phyloP scores from a whole-genome alignment of 2,113 vertebrate species.

The Ophiodon elongatus region DNA sequence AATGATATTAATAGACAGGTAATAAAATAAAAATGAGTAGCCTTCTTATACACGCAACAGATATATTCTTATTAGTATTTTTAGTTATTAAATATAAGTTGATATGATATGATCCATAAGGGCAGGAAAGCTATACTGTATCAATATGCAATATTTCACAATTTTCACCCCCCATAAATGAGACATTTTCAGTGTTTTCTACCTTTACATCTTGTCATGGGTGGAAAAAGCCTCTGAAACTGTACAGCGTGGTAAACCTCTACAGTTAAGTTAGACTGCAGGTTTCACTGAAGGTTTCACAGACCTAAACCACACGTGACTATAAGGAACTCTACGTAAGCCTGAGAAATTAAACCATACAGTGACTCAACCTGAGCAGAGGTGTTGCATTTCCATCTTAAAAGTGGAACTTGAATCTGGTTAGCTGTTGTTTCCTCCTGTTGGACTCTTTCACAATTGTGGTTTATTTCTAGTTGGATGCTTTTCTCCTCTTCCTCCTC shows the following conservation, averaged over 20 bases:
- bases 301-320: not conserved
- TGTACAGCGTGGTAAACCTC: not conserved
- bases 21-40: not conserved
- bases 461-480: not conserved
- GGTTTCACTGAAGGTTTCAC: not conserved
- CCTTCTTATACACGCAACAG: too few relatives aligned
- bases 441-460: conserved; percentile 39
- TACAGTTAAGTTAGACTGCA: not conserved
- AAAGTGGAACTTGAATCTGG: conserved; percentile 49
- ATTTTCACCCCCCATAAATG: not conserved
- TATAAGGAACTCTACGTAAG: not conserved
- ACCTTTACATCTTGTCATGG: not conserved
- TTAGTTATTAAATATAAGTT: not conserved
- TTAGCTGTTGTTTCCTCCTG: conserved; percentile 19
- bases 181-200: not conserved
- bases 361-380: not conserved
- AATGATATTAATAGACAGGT: not conserved
- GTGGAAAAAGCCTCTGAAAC: not conserved
- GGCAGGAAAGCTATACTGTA: not conserved
- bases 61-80: not conserved
- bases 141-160: not conserved
- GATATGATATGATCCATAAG: not conserved
- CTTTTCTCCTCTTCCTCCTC: not conserved
- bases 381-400: not conserved
- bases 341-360: too few relatives aligned